phyloP scores from a whole-genome alignment of 2,888 invertebrate species.

The Icerya purchasi region DNA sequence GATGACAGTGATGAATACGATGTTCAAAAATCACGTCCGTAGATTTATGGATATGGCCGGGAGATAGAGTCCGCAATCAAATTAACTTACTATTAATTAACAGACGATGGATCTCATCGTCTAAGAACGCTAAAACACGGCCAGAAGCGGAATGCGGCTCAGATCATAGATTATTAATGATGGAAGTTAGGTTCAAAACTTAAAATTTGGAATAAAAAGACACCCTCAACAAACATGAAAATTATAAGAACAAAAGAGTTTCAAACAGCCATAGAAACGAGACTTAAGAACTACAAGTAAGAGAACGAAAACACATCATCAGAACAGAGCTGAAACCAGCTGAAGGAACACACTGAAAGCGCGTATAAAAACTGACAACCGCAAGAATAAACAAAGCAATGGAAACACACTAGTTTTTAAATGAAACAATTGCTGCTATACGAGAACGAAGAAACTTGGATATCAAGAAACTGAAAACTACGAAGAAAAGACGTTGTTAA shows the following conservation, averaged over 20 bases:
- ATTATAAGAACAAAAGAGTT: background rate
- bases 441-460: background rate
- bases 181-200: background rate
- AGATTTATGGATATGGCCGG: background rate
- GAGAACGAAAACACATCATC: background rate
- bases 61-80: background rate
- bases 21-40: background rate
- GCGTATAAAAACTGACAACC: background rate
- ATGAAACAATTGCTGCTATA: no score
- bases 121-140: slow-evolving; percentile 1
- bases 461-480: background rate
- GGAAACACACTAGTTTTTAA: background rate
- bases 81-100: background rate
- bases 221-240: background rate
- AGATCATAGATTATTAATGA: background rate
- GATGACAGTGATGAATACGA: background rate
- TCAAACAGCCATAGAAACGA: background rate
- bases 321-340: background rate
- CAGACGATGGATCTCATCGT: background rate
- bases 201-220: background rate
- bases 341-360: background rate
- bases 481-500: background rate
- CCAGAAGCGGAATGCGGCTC: background rate
- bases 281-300: background rate
- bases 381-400: background rate